Evolutionary conservation across 2,113 vertebrate genomes (phyloP).

Genomic region (Salvator merianae): DNA sequence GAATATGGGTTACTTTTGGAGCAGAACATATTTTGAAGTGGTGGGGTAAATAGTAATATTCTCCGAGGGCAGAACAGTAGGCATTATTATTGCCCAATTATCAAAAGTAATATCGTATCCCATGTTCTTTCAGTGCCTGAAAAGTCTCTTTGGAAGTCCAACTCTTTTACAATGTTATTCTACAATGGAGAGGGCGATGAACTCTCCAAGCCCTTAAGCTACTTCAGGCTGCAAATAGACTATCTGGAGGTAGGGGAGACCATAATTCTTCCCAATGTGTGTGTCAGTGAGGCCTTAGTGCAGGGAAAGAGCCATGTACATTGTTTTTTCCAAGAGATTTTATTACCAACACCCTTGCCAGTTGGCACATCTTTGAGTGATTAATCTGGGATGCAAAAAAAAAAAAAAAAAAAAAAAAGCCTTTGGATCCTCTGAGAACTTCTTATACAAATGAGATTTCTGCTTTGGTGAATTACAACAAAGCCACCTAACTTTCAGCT

Average conservation of each 20-base stretch:
- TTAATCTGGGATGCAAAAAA: conserved; percentile 36
- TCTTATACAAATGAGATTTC: conserved; percentile 32
- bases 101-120: not conserved
- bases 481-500: conserved; percentile 26
- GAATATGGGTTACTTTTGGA: conserved; percentile 1
- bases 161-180: conserved; percentile 38
- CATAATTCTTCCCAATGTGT: conserved; percentile 44
- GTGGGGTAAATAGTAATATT: not conserved
- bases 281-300: conserved; percentile 36
- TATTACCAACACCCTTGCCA: conserved; percentile 44
- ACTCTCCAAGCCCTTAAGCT: conserved; percentile 33
- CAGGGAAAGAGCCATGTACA: conserved; percentile 51
- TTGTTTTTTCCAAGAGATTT: conserved; percentile 56
- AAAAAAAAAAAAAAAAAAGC: conserved; percentile 15
- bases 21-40: not conserved
- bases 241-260: conserved; percentile 37
- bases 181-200: conserved; percentile 21
- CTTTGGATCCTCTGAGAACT: not conserved
- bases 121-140: not conserved
- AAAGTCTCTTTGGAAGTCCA: conserved; percentile 14
- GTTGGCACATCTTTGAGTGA: conserved; percentile 6
- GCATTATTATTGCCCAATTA: conserved; percentile 15
- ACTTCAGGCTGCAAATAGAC: conserved; percentile 46
- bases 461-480: conserved; percentile 3
- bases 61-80: conserved; percentile 9